A percentile compares a stretch with the other conserved stretches of the same genome.
These are phyloP conservation scores for Hyla sarda DNA, from an alignment of 2,113 vertebrate genomes.

Conservation along the genomic window DNA sequence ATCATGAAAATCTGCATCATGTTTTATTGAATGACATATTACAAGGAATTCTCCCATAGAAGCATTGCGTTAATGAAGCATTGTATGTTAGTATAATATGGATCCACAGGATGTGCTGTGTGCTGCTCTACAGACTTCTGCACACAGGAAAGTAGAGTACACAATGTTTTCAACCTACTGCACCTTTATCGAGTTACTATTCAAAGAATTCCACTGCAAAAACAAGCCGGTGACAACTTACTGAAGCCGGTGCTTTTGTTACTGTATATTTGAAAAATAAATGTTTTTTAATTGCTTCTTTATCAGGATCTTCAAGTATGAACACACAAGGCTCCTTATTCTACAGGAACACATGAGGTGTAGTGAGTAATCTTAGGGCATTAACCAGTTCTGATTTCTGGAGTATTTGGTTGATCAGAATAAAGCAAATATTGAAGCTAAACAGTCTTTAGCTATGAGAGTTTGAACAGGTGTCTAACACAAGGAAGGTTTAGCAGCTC, in stretches of 20 bases:
- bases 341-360: conserved; percentile 39
- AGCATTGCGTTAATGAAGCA: too few relatives aligned
- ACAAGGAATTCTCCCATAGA: too few relatives aligned
- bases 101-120: too few relatives aligned
- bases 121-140: too few relatives aligned
- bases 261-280: conserved; percentile 37
- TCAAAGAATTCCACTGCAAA: not conserved
- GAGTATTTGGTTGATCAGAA: conserved; percentile 63
- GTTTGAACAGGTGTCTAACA: conserved; percentile 75
- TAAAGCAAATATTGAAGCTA: conserved; percentile 68
- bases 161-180: not conserved
- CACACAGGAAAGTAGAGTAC: too few relatives aligned
- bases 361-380: conserved; percentile 43
- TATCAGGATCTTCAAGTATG: not conserved
- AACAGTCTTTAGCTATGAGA: conserved; percentile 65
- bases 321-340: conserved; percentile 20
- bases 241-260: not conserved
- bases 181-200: not conserved
- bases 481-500: conserved; percentile 57
- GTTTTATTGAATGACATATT: too few relatives aligned
- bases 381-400: conserved; percentile 51
- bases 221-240: not conserved
- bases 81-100: too few relatives aligned
- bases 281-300: conserved; percentile 39
- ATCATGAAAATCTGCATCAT: too few relatives aligned